These are phyloP conservation scores for Drosophila rhopaloa DNA, from an alignment of 1,140 invertebrate genomes.

Conservation along the genomic window DNA sequence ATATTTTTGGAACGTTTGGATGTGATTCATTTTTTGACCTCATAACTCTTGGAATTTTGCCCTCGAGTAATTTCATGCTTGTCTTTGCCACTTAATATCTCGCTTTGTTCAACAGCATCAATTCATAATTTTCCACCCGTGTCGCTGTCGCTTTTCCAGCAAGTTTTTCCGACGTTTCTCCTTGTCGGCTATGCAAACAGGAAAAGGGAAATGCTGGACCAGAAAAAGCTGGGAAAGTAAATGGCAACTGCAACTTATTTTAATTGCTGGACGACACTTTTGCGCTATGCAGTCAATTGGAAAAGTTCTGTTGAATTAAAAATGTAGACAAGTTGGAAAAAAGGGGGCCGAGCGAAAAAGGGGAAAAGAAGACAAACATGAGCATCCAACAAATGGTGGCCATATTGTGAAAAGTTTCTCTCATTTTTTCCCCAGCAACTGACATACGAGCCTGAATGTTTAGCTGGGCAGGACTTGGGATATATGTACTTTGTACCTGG, in stretches of 20 bases:
- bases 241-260: conserved; percentile 76
- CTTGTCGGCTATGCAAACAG: conserved; percentile 61
- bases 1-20: neutral
- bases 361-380: conserved; percentile 38
- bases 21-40: conserved; percentile 14
- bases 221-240: conserved; percentile 49
- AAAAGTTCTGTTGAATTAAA: conserved; percentile 76
- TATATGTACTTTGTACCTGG: conserved; percentile 43
- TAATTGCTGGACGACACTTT: conserved; percentile 77
- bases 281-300: conserved; percentile 73
- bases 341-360: conserved; percentile 1
- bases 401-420: conserved; percentile 50
- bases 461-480: conserved; percentile 45
- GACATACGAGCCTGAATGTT: conserved; percentile 28
- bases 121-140: conserved; percentile 50
- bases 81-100: conserved; percentile 56
- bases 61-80: conserved; percentile 30
- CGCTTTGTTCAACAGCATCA: conserved; percentile 44
- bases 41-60: conserved; percentile 13
- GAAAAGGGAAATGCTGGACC: conserved; percentile 14
- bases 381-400: conserved; percentile 40
- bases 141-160: conserved; percentile 3
- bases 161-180: conserved; percentile 52
- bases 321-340: conserved; percentile 43
- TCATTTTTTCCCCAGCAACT: conserved; percentile 24